phyloP scores from a whole-genome alignment of 2,113 vertebrate genomes.

The Ceratotherium simum region DNA sequence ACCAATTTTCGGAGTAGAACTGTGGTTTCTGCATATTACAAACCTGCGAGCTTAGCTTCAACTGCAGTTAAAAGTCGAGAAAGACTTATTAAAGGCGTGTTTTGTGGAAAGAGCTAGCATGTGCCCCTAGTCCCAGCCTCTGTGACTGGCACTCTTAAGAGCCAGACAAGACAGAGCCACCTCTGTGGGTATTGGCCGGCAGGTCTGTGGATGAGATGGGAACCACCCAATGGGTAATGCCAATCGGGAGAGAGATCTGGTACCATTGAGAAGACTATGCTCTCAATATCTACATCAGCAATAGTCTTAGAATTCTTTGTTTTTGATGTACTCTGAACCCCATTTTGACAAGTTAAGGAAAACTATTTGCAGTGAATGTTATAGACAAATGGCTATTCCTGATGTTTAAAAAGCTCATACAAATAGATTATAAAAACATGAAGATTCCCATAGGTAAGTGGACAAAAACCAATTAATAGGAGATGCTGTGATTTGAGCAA shows the following conservation, averaged over 20 bases:
- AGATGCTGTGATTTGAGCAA: not conserved
- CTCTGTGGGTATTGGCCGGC: too few species aligned
- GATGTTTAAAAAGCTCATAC: not conserved
- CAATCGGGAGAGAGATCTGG: accelerated
- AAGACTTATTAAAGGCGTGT: not conserved
- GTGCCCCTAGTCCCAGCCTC: too few species aligned
- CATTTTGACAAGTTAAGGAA: not conserved
- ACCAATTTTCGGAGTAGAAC: not conserved
- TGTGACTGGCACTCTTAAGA: accelerated
- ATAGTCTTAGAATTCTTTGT: not conserved
- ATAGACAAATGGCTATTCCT: not conserved
- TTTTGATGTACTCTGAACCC: not conserved
- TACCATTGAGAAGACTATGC: accelerated
- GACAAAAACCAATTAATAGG: not conserved
- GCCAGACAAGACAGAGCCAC: not conserved
- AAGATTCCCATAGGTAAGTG: not conserved
- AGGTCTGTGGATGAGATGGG: not conserved
- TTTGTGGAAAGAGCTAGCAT: not conserved
- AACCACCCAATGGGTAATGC: accelerated
- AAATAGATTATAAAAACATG: not conserved
- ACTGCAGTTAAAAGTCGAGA: not conserved
- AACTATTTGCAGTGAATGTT: not conserved
- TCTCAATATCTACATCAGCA: accelerated
- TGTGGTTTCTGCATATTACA: not conserved
- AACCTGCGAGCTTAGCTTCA: not conserved